Conservation (phyloP, 2,113 vertebrate genomes). For the Labeo catla region DNA sequence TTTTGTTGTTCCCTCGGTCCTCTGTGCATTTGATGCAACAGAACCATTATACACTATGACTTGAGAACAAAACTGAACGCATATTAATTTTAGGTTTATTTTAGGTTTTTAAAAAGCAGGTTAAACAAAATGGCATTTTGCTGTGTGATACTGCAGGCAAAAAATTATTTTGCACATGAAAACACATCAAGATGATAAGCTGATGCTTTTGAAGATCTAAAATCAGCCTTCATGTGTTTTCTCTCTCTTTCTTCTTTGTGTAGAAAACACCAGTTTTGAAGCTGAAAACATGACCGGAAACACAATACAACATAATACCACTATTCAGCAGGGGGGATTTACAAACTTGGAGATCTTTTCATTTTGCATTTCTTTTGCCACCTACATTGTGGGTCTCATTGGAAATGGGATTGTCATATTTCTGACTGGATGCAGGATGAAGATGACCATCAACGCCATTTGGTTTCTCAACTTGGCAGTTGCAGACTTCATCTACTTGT, state of each 20-base stretch:
- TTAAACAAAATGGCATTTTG: no score
- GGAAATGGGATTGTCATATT: conserved; percentile 77
- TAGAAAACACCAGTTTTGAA: neutral
- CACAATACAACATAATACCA: neutral
- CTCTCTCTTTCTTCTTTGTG: neutral
- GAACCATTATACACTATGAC: no score
- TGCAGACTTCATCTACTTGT: conserved; percentile 72
- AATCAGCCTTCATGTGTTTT: neutral
- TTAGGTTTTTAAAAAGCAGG: no score
- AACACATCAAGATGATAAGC: no score
- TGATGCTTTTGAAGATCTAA: conserved; percentile 30
- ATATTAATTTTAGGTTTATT: neutral
- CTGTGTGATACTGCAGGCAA: no score
- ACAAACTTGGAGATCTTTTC: no score
- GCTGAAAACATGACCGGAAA: no score
- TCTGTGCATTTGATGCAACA: no score
- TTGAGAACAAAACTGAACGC: no score
- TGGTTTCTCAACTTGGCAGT: conserved; percentile 76
- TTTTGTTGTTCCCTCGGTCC: no score
- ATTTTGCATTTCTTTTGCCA: conserved; percentile 52
- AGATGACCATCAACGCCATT: conserved; percentile 67
- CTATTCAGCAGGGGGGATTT: neutral
- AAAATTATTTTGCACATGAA: no score
- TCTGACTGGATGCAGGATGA: conserved; percentile 72
- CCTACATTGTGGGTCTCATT: conserved; percentile 61